Percentiles rank a stretch among this genome's conserved stretches.
Evolutionary conservation across 2,797 vertebrate species (phyloP).

Genomic region (Oryzias sinensis): DNA sequence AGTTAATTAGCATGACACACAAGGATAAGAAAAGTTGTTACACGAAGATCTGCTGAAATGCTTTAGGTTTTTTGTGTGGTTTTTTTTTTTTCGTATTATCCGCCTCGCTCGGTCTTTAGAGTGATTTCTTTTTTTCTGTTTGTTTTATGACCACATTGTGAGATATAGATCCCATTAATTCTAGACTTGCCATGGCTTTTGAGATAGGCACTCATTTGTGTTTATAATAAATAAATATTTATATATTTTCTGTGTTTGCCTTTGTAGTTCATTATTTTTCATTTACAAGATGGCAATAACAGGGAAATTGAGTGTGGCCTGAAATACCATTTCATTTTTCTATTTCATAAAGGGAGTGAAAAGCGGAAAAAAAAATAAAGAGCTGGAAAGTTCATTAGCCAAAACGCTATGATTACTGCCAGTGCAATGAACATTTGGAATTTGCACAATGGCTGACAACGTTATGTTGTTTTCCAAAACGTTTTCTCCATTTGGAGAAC

Average conservation of each 20-base stretch:
- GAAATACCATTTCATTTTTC: conserved; percentile 7
- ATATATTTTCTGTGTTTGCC: conserved; percentile 3
- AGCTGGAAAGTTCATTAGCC: not conserved
- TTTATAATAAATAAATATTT: conserved; percentile 13
- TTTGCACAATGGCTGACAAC: too few relatives aligned
- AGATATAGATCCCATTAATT: conserved; percentile 69
- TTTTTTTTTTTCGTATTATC: not conserved
- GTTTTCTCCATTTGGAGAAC: too few relatives aligned
- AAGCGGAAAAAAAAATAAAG: not conserved
- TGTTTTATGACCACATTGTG: conserved; percentile 33
- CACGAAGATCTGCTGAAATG: conserved; percentile 37
- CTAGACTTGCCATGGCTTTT: conserved; percentile 61
- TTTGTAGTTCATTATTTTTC: conserved; percentile 46
- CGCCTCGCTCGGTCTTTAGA: conserved; percentile 10
- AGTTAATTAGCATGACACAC: conserved; percentile 63
- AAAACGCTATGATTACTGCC: too few relatives aligned
- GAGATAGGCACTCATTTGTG: conserved; percentile 39
- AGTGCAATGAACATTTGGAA: too few relatives aligned
- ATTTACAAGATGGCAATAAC: conserved; percentile 44
- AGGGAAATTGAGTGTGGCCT: conserved; percentile 17
- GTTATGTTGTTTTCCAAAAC: too few relatives aligned
- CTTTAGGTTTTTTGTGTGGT: conserved; percentile 33
- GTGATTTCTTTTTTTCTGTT: conserved; percentile 13
- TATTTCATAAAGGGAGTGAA: not conserved
- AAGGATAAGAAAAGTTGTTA: conserved; percentile 34